Evolutionary conservation across 1,140 invertebrate genomes (phyloP).

Genomic region (Fopius arisanus): DNA sequence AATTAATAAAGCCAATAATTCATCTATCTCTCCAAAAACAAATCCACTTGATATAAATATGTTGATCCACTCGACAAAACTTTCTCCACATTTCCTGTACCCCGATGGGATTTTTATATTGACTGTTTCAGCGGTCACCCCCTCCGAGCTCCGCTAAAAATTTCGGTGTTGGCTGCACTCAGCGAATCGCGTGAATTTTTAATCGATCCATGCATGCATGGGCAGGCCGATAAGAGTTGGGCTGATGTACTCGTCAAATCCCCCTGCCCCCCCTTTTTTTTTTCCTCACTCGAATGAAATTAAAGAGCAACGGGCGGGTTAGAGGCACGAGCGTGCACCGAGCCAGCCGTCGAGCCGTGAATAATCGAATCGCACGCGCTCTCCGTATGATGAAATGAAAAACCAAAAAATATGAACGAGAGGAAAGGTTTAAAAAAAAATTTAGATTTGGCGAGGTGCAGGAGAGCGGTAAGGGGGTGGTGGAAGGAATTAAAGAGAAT

Average conservation of each 20-base stretch:
- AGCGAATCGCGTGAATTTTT: conserved; percentile 4
- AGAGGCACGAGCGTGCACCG: conserved; percentile 8
- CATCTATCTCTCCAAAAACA: neutral
- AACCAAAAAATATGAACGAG: neutral
- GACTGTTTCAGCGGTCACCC: neutral
- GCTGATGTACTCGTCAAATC: conserved; percentile 8
- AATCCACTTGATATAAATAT: neutral
- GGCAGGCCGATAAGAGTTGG: conserved; percentile 7
- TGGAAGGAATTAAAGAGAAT: conserved; percentile 34
- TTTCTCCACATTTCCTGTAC: neutral
- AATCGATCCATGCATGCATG: conserved; percentile 1
- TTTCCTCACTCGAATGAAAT: neutral
- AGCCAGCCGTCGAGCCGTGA: neutral
- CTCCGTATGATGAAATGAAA: conserved; percentile 1
- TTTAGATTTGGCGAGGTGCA: conserved; percentile 22
- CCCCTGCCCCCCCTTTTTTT: neutral
- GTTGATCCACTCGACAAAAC: neutral
- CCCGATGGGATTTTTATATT: neutral
- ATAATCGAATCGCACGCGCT: conserved; percentile 13
- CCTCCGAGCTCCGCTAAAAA: too few species aligned
- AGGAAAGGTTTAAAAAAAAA: neutral
- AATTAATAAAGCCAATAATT: neutral
- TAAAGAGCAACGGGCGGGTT: conserved; percentile 11
- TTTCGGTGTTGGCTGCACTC: neutral
- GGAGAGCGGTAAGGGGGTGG: neutral